Percentiles rank a stretch among this genome's conserved stretches.
These are phyloP conservation scores for Proteles cristata DNA, from an alignment of 2,113 vertebrate species.

Conservation along the genomic window DNA sequence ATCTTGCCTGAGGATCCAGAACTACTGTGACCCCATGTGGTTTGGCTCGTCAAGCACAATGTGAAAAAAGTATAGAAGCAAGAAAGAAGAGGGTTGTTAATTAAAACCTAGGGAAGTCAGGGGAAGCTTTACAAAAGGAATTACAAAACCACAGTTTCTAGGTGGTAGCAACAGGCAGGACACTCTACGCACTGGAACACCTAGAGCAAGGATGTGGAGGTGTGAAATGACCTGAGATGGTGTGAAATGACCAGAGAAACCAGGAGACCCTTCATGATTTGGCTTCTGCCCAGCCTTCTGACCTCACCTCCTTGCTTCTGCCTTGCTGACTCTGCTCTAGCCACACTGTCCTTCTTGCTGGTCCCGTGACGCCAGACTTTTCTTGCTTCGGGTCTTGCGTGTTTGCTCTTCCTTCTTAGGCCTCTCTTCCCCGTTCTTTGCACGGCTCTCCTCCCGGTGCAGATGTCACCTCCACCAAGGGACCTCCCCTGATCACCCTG, in stretches of 20 bases:
- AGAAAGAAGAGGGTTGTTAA: background rate
- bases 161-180: background rate
- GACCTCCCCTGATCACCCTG: background rate
- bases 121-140: background rate
- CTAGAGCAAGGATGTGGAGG: background rate
- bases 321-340: background rate
- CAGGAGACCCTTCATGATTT: background rate
- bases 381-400: background rate
- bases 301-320: background rate
- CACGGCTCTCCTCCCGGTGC: background rate
- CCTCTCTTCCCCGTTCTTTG: background rate
- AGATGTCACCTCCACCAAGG: background rate
- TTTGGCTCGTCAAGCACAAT: background rate
- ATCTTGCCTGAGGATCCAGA: background rate
- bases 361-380: background rate
- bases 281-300: background rate
- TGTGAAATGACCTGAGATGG: no score
- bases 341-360: background rate
- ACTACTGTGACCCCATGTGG: background rate
- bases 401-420: background rate
- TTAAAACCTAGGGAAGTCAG: background rate
- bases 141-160: background rate
- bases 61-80: background rate
- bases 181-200: background rate
- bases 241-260: background rate